These are phyloP conservation scores for Ganaspis sp. DNA, from an alignment of 1,140 invertebrate species.

Conservation along the genomic window DNA sequence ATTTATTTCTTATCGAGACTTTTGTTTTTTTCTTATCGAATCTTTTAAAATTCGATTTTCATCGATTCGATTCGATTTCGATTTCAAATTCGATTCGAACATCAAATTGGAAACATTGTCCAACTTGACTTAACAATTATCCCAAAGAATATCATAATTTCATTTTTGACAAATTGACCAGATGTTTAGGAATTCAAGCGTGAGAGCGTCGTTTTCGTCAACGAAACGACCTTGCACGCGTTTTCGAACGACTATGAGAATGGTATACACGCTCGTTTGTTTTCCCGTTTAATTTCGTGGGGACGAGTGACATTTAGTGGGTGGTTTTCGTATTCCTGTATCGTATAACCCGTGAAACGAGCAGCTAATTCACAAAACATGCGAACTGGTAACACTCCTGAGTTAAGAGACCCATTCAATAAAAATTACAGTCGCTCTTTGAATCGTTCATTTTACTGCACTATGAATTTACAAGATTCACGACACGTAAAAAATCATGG, in stretches of 20 bases:
- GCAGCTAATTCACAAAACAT: constrained; percentile 65
- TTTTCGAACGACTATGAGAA: constrained; percentile 38
- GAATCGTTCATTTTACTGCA: background rate
- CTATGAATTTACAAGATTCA: background rate
- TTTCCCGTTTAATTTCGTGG: constrained; percentile 28
- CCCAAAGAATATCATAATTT: background rate
- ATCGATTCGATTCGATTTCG: too few species aligned
- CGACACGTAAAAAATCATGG: background rate
- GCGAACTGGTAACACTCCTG: constrained; percentile 35
- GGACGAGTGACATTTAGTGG: constrained; percentile 62
- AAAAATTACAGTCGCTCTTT: background rate
- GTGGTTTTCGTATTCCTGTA: constrained; percentile 62
- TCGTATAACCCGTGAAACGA: constrained; percentile 63
- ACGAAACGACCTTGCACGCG: constrained; percentile 34
- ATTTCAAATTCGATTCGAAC: too few species aligned
- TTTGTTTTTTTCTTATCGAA: too few species aligned
- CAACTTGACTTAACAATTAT: too few species aligned
- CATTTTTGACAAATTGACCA: background rate
- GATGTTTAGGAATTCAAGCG: background rate
- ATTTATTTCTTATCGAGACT: too few species aligned
- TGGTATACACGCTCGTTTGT: constrained; percentile 40
- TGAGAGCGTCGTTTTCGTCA: constrained; percentile 22
- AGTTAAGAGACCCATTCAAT: constrained; percentile 39
- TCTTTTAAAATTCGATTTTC: too few species aligned
- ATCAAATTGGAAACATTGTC: too few species aligned